Evolutionary conservation across 2,888 invertebrate species (phyloP).

Genomic region (Abrostola tripartita): DNA sequence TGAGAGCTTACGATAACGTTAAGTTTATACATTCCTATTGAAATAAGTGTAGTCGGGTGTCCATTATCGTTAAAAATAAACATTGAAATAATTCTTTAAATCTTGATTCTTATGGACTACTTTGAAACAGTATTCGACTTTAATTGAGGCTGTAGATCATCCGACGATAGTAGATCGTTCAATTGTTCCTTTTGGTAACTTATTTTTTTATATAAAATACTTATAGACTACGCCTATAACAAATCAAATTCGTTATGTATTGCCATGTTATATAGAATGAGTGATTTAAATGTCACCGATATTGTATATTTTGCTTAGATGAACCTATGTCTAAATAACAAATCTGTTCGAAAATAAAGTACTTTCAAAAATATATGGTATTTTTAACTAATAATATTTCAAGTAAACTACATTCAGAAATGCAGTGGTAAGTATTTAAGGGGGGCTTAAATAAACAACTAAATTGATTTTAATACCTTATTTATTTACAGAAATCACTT

Average conservation of each 20-base stretch:
- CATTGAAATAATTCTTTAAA: conserved; percentile 16
- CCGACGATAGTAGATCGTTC: conserved; percentile 35
- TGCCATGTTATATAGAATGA: conserved; percentile 51
- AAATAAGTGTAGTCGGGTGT: conserved; percentile 56
- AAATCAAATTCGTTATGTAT: conserved; percentile 31
- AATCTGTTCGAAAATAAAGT: conserved; percentile 78
- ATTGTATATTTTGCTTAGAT: conserved; percentile 77
- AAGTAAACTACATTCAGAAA: background rate
- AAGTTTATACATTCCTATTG: conserved; percentile 83
- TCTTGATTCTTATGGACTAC: conserved; percentile 28
- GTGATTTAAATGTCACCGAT: conserved; percentile 60
- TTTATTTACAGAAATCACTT: conserved; percentile 17
- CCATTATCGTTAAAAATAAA: conserved; percentile 31
- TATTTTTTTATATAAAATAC: conserved; percentile 38
- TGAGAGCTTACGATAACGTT: conserved; percentile 66
- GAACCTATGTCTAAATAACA: conserved; percentile 66
- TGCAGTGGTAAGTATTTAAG: background rate
- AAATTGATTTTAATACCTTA: conserved; percentile 9
- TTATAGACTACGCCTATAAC: conserved; percentile 47
- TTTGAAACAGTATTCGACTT: conserved; percentile 45
- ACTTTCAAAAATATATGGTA: conserved; percentile 59
- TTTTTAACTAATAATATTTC: conserved; percentile 15
- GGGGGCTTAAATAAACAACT: background rate
- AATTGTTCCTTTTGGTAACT: conserved; percentile 50
- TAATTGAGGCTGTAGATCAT: conserved; percentile 42